Evolutionary conservation across 1,140 invertebrate species (phyloP).

Genomic region (Cheumatopsyche charites): DNA sequence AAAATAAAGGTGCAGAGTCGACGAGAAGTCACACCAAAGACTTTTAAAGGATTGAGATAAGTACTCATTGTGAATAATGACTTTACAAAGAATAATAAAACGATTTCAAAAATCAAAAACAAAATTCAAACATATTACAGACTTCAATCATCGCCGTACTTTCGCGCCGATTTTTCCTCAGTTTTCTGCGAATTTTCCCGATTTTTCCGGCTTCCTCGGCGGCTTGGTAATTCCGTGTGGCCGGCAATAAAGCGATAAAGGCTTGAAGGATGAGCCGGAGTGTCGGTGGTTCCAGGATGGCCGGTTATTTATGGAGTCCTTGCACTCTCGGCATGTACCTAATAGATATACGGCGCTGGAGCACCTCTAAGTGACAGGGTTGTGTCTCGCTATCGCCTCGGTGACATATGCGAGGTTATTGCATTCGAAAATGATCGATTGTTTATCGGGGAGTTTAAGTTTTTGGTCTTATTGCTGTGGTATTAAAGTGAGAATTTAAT

Average conservation of each 20-base stretch:
- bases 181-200: too few relatives aligned
- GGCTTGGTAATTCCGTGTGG: neutral
- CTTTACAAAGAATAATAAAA: too few relatives aligned
- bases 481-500: too few relatives aligned
- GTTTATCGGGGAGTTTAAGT: neutral
- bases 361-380: neutral
- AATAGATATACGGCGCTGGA: neutral
- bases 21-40: too few relatives aligned
- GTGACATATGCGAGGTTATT: neutral
- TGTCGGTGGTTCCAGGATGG: neutral
- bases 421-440: neutral
- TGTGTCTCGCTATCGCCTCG: neutral
- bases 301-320: slow-evolving; percentile 33
- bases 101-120: too few relatives aligned
- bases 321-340: neutral
- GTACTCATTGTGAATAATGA: too few relatives aligned
- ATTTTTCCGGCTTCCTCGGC: too few relatives aligned
- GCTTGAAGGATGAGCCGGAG: slow-evolving; percentile 28
- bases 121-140: slow-evolving; percentile 37
- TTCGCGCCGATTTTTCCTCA: too few relatives aligned
- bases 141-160: slow-evolving; percentile 37
- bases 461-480: neutral
- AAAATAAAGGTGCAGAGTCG: too few relatives aligned
- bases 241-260: slow-evolving; percentile 39
- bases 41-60: too few relatives aligned